Evolutionary conservation across 2,888 invertebrate genomes (phyloP), one percentile per base, ranked within the genome.

Genomic region (Charanyca ferruginea): DNA sequence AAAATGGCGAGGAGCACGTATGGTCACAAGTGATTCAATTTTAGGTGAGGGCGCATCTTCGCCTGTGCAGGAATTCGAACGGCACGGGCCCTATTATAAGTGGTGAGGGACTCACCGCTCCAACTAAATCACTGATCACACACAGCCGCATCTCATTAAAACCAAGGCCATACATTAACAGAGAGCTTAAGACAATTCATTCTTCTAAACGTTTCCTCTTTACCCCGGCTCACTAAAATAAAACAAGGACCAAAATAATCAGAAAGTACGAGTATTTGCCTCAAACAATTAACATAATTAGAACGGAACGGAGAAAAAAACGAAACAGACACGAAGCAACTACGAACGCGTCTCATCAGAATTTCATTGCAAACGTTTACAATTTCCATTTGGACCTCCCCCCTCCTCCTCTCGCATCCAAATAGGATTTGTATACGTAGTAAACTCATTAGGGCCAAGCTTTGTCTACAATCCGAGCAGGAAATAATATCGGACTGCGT

Each of bases 401-500:
- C 32, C n/a, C 45, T 41, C 61, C 20, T 52, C 54, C 45, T 35
- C 35, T 62, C 55, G 59, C 65, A 60, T 68, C 79, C 66, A 77
- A 86, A 87, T 83, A 87, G 85, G 86, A 87, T 87, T 87, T 86
- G 85, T 83, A 81, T 81, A 71, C 75, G 83, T 79, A 85, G 85
- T 87, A 86, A 89, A 87, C 88, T 88, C 87, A 85, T 89, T 89
- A 89, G 81, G 66, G 69, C 69, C 68, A 79, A 79, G 86, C 87
- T 87, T 86, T 87, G 83, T 83, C 81, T 81, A 74, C 80, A 71
- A 80, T 82, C 79, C 75, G 53, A 63, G 57, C 13, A 77, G 80
- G 75, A 81, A 84, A 85, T 85, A 83, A 88, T 87, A 87, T 87
- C 66, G 77, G 79, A 81, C 79, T 85, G 65, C 66, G 77, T 72